Base-by-base conservation (phyloP, 2,797 vertebrate species). In the Clamator glandarius region DNA sequence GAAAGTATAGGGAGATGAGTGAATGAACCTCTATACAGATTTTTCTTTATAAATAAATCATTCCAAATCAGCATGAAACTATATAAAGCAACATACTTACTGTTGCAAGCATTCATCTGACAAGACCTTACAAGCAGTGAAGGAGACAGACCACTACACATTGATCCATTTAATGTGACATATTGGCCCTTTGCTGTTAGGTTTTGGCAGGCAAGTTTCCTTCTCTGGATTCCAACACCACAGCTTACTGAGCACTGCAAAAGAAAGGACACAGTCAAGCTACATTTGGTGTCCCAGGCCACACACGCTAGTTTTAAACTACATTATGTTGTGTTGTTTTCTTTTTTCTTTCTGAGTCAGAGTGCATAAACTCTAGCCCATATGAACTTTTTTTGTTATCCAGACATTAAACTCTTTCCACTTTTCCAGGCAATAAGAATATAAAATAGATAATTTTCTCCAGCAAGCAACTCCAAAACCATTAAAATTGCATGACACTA, bases 181-280 rank as follows among this genome's bases (percentile, higher is more conserved):
- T 97, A 97, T 7, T 97, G 98, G 91, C 98, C 98, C 23, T 96
- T 97, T 57, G 97, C 97, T 0, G 98, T 98, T 84, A 98, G 84
- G 92, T 96, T 98, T 63, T 97, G 98, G 96, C 99, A 99, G 72
- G 95, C 90, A 8, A 97, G 87, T 82, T 98, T 98, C 81, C 99
- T 97, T 6, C 98, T 97, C 97, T 99, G 99, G 91, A 98, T 96
- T 58, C 99, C 99, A 81, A 97, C 92, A 19, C 99, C 99, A 4
- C 99, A 99, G 64, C 97, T 99, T 66, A 98, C 98, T 3, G 99
- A 99, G 95, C 99, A 99, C 99, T 99, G 93, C 7, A 94, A 79
- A 44, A 89, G 76, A 89, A 97, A 96, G 26, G 87, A 92, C 57
- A 54, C 41, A 95, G 75, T 82, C 85, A 92, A 67, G 35, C 57